Conservation (phyloP, 1,140 invertebrate genomes). For the Drosophila eugracilis region DNA sequence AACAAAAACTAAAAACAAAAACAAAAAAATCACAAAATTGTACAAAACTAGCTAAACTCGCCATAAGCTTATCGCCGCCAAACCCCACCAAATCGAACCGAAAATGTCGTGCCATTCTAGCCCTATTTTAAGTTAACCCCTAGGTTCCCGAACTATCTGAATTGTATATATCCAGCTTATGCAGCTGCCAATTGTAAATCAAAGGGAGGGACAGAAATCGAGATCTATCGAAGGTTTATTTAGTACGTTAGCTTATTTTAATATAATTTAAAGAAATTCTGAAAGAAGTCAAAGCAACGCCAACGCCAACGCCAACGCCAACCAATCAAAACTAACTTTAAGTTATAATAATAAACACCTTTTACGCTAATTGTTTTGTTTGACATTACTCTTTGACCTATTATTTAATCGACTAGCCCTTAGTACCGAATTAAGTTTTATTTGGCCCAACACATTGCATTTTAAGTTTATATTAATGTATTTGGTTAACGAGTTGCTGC, state of each 20-base stretch:
- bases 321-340: conserved; percentile 78
- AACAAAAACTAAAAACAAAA: too few species aligned
- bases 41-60: conserved; percentile 61
- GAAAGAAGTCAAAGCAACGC: conserved; percentile 71
- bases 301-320: conserved; percentile 68
- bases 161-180: conserved; percentile 65
- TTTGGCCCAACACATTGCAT: conserved; percentile 13
- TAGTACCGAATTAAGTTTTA: conserved; percentile 64
- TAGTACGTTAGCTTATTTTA: conserved; percentile 58
- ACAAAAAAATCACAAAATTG: conserved; percentile 49
- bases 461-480: conserved; percentile 53
- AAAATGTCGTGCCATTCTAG: conserved; percentile 69
- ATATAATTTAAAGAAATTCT: conserved; percentile 58
- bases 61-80: conserved; percentile 40
- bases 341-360: conserved; percentile 56
- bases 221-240: conserved; percentile 21
- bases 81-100: conserved; percentile 45
- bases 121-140: conserved; percentile 39
- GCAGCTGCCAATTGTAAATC: conserved; percentile 71
- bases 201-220: too few species aligned
- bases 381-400: conserved; percentile 57
- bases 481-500: conserved; percentile 46
- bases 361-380: conserved; percentile 69
- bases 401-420: conserved; percentile 62
- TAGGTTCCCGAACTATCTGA: conserved; percentile 15